phyloP scores from a whole-genome alignment of 2,113 vertebrate species.

The Myotis brandtii region DNA sequence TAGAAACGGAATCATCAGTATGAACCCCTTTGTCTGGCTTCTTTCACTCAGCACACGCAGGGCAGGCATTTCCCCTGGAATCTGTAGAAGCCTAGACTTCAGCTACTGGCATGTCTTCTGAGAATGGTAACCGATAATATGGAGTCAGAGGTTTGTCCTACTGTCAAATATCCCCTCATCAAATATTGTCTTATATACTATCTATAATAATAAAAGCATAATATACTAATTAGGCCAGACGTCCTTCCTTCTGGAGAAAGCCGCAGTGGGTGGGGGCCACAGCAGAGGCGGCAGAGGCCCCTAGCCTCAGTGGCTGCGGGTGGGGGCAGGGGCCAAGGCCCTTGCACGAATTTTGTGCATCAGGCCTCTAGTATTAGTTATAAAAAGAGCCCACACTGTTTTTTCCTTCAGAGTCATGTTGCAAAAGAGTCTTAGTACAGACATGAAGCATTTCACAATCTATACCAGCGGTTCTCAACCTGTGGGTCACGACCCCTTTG shows the following conservation, averaged over 20 bases:
- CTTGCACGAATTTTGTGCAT: no score
- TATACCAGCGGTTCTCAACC: neutral
- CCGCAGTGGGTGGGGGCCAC: no score
- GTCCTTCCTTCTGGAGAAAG: no score
- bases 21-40: neutral
- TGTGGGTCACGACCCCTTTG: no score
- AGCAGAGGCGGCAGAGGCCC: no score
- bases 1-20: neutral
- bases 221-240: no score
- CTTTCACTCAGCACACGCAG: neutral
- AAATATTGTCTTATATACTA: neutral
- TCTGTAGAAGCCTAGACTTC: neutral
- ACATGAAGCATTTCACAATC: neutral
- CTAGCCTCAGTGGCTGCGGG: no score
- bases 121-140: neutral
- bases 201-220: no score
- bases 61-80: neutral
- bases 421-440: neutral
- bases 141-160: neutral
- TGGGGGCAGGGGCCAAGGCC: no score
- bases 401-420: neutral
- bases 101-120: neutral
- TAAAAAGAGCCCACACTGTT: neutral
- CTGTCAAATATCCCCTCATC: neutral
- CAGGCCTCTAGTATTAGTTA: neutral